These are phyloP conservation scores for Falco naumanni DNA, from an alignment of 2,797 vertebrate genomes.

Conservation along the genomic window DNA sequence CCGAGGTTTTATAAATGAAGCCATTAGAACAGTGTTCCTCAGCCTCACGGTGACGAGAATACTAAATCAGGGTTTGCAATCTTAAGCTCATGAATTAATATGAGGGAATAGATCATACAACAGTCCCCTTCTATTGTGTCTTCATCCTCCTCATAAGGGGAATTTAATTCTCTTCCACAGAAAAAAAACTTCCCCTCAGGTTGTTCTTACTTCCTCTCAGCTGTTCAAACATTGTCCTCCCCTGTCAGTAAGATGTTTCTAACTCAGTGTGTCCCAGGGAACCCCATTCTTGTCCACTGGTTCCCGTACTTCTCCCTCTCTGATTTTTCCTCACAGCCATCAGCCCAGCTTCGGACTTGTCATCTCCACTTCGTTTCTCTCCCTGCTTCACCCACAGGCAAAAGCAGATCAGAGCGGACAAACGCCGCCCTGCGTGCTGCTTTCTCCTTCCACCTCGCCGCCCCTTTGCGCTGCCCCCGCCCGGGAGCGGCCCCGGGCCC, in stretches of 20 bases:
- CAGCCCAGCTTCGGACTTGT: rapidly evolving
- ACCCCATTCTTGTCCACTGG: background rate
- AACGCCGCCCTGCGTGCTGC: rapidly evolving
- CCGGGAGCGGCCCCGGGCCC: rapidly evolving
- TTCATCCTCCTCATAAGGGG: background rate
- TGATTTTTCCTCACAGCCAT: background rate
- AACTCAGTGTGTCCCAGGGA: background rate
- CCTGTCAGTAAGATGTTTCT: background rate
- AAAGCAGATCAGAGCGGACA: background rate
- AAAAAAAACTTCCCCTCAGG: background rate
- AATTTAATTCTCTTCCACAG: background rate
- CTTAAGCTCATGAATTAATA: background rate
- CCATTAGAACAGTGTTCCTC: background rate
- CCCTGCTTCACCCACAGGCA: background rate
- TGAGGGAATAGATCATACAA: background rate
- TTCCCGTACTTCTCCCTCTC: background rate
- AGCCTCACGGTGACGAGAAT: background rate
- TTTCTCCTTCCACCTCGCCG: background rate
- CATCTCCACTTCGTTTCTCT: background rate
- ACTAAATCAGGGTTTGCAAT: background rate
- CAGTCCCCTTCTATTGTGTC: background rate
- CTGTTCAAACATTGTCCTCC: background rate
- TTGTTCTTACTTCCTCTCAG: background rate
- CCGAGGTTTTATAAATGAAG: background rate
- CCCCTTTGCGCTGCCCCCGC: background rate